A percentile compares a stretch with the other conserved stretches of the same genome.
These are phyloP conservation scores for Limanda limanda DNA, from an alignment of 2,113 vertebrate genomes.

Conservation along the genomic window DNA sequence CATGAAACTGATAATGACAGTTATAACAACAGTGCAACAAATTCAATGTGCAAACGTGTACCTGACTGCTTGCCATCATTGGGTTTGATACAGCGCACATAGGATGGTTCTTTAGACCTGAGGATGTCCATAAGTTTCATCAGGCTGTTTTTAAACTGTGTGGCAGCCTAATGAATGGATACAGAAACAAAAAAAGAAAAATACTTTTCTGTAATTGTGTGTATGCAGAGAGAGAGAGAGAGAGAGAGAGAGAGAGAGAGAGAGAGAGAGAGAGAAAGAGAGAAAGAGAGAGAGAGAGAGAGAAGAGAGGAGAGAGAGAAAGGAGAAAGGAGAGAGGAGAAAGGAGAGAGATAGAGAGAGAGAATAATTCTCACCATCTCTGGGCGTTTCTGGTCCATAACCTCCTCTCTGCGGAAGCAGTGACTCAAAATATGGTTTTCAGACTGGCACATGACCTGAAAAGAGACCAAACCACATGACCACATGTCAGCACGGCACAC, in stretches of 20 bases:
- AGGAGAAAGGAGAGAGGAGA: not conserved
- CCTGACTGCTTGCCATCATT: constrained; percentile 95
- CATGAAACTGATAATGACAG: not conserved
- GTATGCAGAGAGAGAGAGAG: not conserved
- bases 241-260: not conserved
- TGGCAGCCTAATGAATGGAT: constrained; percentile 86
- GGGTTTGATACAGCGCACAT: constrained; percentile 96
- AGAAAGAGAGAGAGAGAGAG: no score
- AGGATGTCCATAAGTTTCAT: constrained; percentile 95
- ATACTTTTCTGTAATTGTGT: not conserved
- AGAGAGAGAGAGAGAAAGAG: not conserved
- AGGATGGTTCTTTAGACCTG: constrained; percentile 96
- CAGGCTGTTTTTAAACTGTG: constrained; percentile 96
- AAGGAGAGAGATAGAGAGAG: not conserved
- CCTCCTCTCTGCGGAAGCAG: constrained; percentile 91
- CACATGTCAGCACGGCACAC: constrained; percentile 34
- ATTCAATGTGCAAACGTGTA: constrained; percentile 57
- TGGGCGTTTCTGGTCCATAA: constrained; percentile 93
- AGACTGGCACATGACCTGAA: constrained; percentile 93
- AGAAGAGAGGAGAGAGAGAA: not conserved
- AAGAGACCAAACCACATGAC: constrained; percentile 42
- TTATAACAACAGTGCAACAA: not conserved
- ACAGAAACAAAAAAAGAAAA: not conserved
- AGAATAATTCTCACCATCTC: constrained; percentile 85
- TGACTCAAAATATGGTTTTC: constrained; percentile 90